Evolutionary conservation across 2,888 invertebrate species (phyloP), one percentile per base, ranked within the genome.

Genomic region (Drosophila prostipennis): DNA sequence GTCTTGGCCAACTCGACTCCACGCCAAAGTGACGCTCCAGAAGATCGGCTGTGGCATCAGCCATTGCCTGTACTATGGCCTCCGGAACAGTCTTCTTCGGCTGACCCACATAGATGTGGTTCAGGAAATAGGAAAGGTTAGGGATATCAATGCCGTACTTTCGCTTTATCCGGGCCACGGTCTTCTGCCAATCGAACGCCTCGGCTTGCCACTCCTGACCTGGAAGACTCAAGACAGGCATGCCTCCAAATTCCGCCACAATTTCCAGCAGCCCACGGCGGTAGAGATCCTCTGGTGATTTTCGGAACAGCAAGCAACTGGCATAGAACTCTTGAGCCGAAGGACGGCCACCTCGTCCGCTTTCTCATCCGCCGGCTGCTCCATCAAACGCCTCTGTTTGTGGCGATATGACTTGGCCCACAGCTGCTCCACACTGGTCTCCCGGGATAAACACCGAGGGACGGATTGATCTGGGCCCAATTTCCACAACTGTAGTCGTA

Each of bases 401-500:
- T 87, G 89, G 14, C 72, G 65, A 42, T 84, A 90, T 0, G 83
- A 77, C n/a, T 74, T 74, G 16, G 76, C 61, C 52, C 90, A 52
- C 43, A 84, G 70, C 39, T 79, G 80, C 26, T 80, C 80, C 51
- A 82, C 80, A 42, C 81, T 90, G 5, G 90, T 90, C 53, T 90
- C 87, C 3, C 87, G 0, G 84, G 77, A 19, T 57, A 58, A 1
- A 57, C 59, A 4, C 65, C 73, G 8, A 82, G 81, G 3, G 90
- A 88, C 2, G 91, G 90, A 78, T 91, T 82, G 3, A 87, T 74
- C 39, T 79, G 86, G 2, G 85, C 72, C 91, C 91, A 91, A 39
- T 86, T 91, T 32, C 91, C 91, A 58, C 91, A 91, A 36, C 90
- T 89, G 68, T 81, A 90, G 26, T 77, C 81, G 54, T 81, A 91